Evolutionary conservation across 2,113 vertebrate genomes (phyloP).

Genomic region (Corvus hawaiiensis): DNA sequence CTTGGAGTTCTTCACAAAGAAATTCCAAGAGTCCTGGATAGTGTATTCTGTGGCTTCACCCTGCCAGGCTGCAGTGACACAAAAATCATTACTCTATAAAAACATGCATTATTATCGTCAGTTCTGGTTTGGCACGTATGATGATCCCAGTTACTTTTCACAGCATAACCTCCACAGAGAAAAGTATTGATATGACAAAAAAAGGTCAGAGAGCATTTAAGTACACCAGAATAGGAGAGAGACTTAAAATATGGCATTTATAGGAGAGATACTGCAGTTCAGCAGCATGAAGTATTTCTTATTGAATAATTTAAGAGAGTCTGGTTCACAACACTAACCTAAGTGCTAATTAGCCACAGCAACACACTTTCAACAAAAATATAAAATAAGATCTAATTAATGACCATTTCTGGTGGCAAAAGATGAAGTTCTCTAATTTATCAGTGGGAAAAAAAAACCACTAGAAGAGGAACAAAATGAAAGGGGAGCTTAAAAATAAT

Average conservation of each 20-base stretch:
- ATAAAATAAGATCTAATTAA: neutral
- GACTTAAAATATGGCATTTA: constrained; percentile 6
- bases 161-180: neutral
- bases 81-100: neutral
- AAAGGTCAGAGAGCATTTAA: constrained; percentile 32
- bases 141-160: neutral
- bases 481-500: neutral
- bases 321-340: neutral
- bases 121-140: neutral
- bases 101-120: neutral
- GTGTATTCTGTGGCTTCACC: neutral
- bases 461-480: constrained; percentile 18
- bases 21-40: neutral
- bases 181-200: neutral
- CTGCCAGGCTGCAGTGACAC: neutral
- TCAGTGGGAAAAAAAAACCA: neutral
- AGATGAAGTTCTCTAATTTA: neutral
- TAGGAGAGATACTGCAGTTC: neutral
- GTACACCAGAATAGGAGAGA: neutral
- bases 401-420: neutral
- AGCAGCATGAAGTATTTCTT: neutral
- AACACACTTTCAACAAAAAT: constrained; percentile 20
- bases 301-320: constrained; percentile 7
- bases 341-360: constrained; percentile 20
- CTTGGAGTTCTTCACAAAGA: neutral